These are phyloP conservation scores for Yasuhikotakia modesta DNA, from an alignment of 2,797 vertebrate genomes.

Conservation along the genomic window DNA sequence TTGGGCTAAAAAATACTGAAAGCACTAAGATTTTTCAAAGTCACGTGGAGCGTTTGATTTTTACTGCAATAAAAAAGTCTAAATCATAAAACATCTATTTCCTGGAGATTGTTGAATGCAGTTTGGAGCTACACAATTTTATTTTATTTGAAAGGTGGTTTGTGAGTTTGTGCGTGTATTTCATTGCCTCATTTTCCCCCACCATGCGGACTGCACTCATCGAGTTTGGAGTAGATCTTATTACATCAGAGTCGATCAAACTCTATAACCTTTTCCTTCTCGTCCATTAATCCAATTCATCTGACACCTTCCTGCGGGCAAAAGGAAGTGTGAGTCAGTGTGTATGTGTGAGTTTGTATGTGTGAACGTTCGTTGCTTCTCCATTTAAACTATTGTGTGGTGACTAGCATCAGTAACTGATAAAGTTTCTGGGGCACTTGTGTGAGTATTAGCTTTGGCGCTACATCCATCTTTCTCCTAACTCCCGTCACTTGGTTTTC, in stretches of 20 bases:
- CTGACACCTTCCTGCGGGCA: conserved; percentile 30
- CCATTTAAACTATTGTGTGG: too few relatives aligned
- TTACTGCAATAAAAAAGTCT: background rate
- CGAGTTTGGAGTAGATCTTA: conserved; percentile 39
- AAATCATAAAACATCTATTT: conserved; percentile 39
- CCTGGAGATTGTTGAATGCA: conserved; percentile 35
- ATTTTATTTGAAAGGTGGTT: conserved; percentile 47
- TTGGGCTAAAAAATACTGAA: conserved; percentile 10
- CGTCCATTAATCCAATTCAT: conserved; percentile 42
- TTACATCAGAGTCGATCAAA: conserved; percentile 49
- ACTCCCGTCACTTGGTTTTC: background rate
- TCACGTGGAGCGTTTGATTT: too few relatives aligned
- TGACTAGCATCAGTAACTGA: conserved; percentile 9
- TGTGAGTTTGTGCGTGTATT: conserved; percentile 37
- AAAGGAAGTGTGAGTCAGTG: background rate
- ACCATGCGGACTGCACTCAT: conserved; percentile 2
- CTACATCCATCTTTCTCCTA: conserved; percentile 26
- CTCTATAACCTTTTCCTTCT: conserved; percentile 46
- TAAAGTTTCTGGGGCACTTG: conserved; percentile 29
- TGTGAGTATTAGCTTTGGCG: conserved; percentile 8
- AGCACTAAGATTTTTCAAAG: background rate
- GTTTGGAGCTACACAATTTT: conserved; percentile 40
- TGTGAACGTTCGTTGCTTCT: too few relatives aligned
- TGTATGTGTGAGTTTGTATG: conserved; percentile 14
- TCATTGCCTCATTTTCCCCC: background rate